Evolutionary conservation across 2,797 vertebrate genomes (phyloP).

Genomic region (Clamator glandarius): DNA sequence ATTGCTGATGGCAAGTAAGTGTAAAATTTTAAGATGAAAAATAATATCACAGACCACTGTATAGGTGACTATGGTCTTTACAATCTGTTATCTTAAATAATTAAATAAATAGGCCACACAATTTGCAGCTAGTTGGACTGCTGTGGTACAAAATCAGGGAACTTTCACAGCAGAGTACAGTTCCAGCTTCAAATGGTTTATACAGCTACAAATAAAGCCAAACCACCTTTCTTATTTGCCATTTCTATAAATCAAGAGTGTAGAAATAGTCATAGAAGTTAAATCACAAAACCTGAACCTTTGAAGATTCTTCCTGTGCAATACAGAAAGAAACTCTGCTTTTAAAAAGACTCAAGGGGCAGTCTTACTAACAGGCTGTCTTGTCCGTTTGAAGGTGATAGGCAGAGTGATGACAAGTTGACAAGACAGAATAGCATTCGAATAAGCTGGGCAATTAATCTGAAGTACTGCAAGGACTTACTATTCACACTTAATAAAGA

Average conservation of each 20-base stretch:
- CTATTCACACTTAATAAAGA: neutral
- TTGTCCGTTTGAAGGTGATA: neutral
- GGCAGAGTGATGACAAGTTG: neutral
- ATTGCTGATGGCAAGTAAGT: conserved; percentile 96
- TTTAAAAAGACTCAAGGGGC: neutral
- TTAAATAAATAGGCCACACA: neutral
- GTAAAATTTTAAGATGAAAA: conserved; percentile 15
- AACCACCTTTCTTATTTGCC: neutral
- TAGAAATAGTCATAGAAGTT: neutral
- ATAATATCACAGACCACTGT: neutral
- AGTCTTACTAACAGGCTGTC: neutral
- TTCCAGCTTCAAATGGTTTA: neutral
- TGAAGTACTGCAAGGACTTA: neutral
- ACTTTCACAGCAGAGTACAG: neutral
- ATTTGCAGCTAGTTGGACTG: neutral
- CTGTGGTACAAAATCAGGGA: neutral
- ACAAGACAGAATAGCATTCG: neutral
- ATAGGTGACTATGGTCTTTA: neutral
- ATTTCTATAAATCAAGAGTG: neutral
- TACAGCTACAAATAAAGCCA: neutral
- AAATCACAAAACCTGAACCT: neutral
- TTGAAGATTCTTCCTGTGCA: neutral
- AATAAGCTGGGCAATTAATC: neutral
- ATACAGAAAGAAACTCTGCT: neutral
- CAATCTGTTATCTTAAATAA: neutral